Evolutionary conservation across 2,113 vertebrate species (phyloP), one percentile per base, ranked within the genome.

Genomic region (Eudyptes chrysolophus): DNA sequence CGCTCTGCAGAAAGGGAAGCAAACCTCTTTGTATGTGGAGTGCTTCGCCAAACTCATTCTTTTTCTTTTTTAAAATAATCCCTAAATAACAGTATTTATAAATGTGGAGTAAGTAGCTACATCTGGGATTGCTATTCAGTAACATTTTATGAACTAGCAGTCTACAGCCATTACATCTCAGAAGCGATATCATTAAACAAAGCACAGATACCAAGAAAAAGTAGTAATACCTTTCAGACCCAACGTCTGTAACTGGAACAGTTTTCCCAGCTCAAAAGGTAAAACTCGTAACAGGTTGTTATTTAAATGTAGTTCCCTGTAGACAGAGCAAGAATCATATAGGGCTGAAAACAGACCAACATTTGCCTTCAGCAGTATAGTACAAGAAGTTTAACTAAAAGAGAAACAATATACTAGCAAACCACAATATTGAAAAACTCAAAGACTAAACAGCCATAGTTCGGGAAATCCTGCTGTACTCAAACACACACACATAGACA

Each of bases 261-360:
- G 99, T 99, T 99, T 99, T 97, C 99, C 99, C 99, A 99, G 99
- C 98, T 99, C 99, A 98, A 99, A 99, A 98, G 99, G 99, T 98
- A 99, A 99, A 99, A 99, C 99, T 99, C 99, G 99, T 99, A 99
- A 99, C 99, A 99, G 99, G 99, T 99, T 99, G 98, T 99, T 99
- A 99, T 99, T 99, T 99, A 99, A 99, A 99, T 99, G 99, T 98
- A 99, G 99, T 99, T 99, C 99, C 99, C 99, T 99, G 98, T 96
- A 97, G 97, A 97, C 34, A 97, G 96, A 97, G 54, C 81, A 97
- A 98, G 97, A 98, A 96, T 96, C 90, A 93, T 8, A 97, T 4
- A 69, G 95, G 90, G 94, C 96, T 89, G 97, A 89, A 98, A 96
- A 83, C 87, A 89, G 87, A 89, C 38, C 46, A 68, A 58, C 2